These are phyloP conservation scores for Pheosia tremula DNA, from an alignment of 2,888 invertebrate genomes.

Conservation along the genomic window DNA sequence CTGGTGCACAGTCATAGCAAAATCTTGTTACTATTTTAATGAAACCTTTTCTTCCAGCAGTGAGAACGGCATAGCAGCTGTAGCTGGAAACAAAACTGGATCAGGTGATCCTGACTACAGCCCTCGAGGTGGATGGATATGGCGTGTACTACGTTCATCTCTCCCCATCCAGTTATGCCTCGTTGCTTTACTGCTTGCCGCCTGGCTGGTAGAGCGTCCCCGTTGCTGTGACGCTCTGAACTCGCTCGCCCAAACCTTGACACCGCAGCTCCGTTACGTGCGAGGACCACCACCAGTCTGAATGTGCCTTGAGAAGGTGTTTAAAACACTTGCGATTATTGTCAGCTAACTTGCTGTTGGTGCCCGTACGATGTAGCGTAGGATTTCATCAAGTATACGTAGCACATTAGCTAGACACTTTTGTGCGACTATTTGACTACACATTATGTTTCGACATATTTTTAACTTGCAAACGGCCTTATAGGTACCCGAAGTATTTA, in stretches of 20 bases:
- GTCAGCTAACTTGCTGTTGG: slow-evolving; percentile 9
- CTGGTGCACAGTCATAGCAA: not conserved
- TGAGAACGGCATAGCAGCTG: slow-evolving; percentile 53
- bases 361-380: slow-evolving; percentile 14
- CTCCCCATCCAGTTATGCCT: slow-evolving; percentile 91
- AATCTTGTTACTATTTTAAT: slow-evolving; percentile 8
- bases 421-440: slow-evolving; percentile 16
- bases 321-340: slow-evolving; percentile 29
- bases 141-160: slow-evolving; percentile 90
- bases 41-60: slow-evolving; percentile 41
- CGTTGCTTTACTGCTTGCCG: slow-evolving; percentile 89
- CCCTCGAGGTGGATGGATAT: slow-evolving; percentile 86
- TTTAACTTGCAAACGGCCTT: slow-evolving; percentile 16
- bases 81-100: slow-evolving; percentile 77
- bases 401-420: slow-evolving; percentile 12
- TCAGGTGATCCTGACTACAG: slow-evolving; percentile 85
- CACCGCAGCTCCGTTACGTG: slow-evolving; percentile 93
- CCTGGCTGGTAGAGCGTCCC: slow-evolving; percentile 90
- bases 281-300: slow-evolving; percentile 92
- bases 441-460: slow-evolving; percentile 10
- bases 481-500: slow-evolving; percentile 3
- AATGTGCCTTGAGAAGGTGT: slow-evolving; percentile 48
- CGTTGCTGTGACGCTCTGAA: slow-evolving; percentile 92
- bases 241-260: slow-evolving; percentile 89
- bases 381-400: slow-evolving; percentile 15